Evolutionary conservation across 23 tunicate species (phyloP), one percentile per base, ranked within the genome.

Genomic region (Clavelina lepadiformis): DNA sequence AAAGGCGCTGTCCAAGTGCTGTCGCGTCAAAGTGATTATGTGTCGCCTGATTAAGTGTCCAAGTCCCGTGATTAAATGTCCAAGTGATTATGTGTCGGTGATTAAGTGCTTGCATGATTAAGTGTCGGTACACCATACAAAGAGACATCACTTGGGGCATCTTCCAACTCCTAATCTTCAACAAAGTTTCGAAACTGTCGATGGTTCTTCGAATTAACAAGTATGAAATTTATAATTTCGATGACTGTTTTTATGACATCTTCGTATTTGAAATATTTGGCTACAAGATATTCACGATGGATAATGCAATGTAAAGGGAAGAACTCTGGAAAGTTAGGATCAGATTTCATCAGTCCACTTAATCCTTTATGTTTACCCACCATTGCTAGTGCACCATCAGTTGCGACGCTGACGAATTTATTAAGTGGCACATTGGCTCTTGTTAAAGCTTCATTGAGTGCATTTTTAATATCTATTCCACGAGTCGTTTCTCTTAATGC

Each of bases 131-230:
- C n/a, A n/a, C n/a, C n/a, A n/a, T n/a, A n/a, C 51, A 63, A 63
- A 63, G 69, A 37, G 4, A 63, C 69, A 63, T 37, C 51, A 63
- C 69, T 63, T 13, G 69, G 69, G 25, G 69, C 69, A 63, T 63
- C 69, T 22, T 63, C 69, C 51, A 63, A 63, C 69, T 63, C 51
- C 69, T 36, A 63, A 24, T 67, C 61, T 27, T 67, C 73, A 5
- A 67, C 73, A 67, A 67, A 67, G n/a, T 67, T 49, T 24, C 61
- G 73, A 49, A 67, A 67, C 35, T 67, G 73, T 67, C 73, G 19
- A 23, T 67, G 61, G 61, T 19, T 67, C 49, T 67, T 67, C 24
- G 59, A 58, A 63, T 63, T 63, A 19, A 63, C 51, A 11, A 58
- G 36, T 25, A 67, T 67, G 34, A 67, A 67, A 30, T 67, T 47